Conservation (phyloP, 64 coral and sea anemone species). For the Hydrozoanthus tunicans region DNA sequence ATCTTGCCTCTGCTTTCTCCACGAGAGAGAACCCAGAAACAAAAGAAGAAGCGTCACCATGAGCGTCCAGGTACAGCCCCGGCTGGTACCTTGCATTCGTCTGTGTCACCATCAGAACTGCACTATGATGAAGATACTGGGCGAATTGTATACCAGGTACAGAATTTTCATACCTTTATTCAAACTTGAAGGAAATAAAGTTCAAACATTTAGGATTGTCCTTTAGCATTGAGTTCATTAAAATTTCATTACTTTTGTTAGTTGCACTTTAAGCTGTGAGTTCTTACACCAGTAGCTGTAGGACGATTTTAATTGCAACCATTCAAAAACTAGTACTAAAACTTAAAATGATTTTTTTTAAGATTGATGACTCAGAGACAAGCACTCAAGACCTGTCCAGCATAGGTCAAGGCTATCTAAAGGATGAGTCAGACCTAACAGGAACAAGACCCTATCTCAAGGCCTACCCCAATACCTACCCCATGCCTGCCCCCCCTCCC, state of each 20-base stretch:
- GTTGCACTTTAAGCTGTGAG: no score
- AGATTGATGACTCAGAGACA: constrained; percentile 7
- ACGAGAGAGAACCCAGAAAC: constrained; percentile 68
- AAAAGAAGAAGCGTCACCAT: constrained; percentile 2
- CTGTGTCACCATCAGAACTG: constrained; percentile 63
- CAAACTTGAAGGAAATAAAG: no score
- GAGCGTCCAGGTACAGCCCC: constrained; percentile 87
- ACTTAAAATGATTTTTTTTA: no score
- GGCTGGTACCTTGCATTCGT: constrained; percentile 2
- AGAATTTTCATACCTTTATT: no score
- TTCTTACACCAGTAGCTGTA: no score
- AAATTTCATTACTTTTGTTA: no score
- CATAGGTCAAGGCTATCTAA: constrained; percentile 59
- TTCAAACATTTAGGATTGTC: no score
- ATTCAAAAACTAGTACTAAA: no score
- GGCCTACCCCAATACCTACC: constrained; percentile 74
- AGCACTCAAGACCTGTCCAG: constrained; percentile 40
- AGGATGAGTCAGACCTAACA: constrained; percentile 69
- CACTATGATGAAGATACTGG: constrained; percentile 76
- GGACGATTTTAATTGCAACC: no score
- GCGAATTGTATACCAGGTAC: constrained; percentile 23
- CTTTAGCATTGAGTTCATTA: no score
- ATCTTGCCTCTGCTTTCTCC: constrained; percentile 87
- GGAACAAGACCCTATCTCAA: constrained; percentile 68
- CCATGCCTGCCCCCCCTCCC: constrained; percentile 77